Base-by-base conservation (phyloP, 2,888 invertebrate species). In the Hedya salicella region DNA sequence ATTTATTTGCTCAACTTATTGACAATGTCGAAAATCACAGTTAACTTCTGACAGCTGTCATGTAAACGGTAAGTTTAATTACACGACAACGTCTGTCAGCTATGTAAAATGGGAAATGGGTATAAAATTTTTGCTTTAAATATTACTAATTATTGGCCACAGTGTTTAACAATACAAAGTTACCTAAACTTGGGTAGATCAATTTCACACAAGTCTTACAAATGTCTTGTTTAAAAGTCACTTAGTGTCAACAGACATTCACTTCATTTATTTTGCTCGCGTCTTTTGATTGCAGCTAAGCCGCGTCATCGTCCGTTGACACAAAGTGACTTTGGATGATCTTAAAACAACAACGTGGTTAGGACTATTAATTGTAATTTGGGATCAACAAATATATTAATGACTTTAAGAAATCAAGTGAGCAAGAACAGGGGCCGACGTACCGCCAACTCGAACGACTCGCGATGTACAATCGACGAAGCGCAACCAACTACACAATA, bases 11-110 rank as follows among this genome's bases (percentile, higher is more conserved):
- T 92, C 91, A 91, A 91, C 91, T 92, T 92, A 92, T 87, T 90
- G 91, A 91, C 91, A 92, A 91, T 91, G 91, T 91, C 87, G 91
- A 91, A 90, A 92, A 92, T 92, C 92, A 92, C 92, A 91, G 92
- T 91, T 91, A 87, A 86, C 78, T 88, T 88, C 91, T 89, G 91
- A 91, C 91, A 89, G 83, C 87, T 88, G 83, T 81, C 85, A 82
- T 83, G 88, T 89, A 89, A 89, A 80, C 88, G 83, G 86, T 86
- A 78, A 82, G 87, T 67, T 62, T 50, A 60, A 65, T 87, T 88
- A 89, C 88, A 87, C 77, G 78, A 80, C 80, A 87, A 87, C 89
- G 86, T 80, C 80, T 82, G 86, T 82, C 88, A 80, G 85, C 86
- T 88, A 89, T 87, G 81, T 89, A 87, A 25, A 87, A 89, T 81